These are phyloP conservation scores for Thereva unica DNA, from an alignment of 2,888 invertebrate species.

Conservation along the genomic window DNA sequence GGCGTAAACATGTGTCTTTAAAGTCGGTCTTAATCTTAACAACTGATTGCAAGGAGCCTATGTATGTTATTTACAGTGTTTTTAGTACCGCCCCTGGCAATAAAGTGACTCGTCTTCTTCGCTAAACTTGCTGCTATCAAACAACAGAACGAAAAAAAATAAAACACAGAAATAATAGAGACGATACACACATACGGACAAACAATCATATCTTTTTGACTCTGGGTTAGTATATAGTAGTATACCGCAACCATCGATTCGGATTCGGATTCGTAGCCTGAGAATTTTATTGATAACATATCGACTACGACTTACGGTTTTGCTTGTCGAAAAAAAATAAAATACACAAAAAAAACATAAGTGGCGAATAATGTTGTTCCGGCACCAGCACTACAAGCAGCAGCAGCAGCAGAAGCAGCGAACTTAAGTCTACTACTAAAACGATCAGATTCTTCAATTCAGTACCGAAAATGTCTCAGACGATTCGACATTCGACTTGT, in stretches of 20 bases:
- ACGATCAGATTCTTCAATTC: not conserved
- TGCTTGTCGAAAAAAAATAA: conserved; percentile 18
- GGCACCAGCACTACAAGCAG: conserved; percentile 6
- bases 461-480: conserved; percentile 26
- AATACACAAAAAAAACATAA: not conserved
- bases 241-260: conserved; percentile 5
- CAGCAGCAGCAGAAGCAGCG: not conserved
- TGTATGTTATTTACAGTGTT: no score
- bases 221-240: not conserved
- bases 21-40: no score
- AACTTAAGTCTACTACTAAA: no score
- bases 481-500: conserved; percentile 19
- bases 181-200: no score
- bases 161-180: no score
- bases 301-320: conserved; percentile 12
- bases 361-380: conserved; percentile 26
- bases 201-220: not conserved
- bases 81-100: no score
- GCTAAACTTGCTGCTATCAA: no score
- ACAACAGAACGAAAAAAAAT: no score
- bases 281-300: conserved; percentile 34
- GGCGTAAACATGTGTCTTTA: no score
- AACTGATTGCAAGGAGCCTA: no score
- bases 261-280: not conserved
- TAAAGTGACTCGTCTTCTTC: no score